Base-by-base conservation (phyloP, 30 jellyfish, hydroid and myxozoan genomes). In the Aurelia sp. region DNA sequence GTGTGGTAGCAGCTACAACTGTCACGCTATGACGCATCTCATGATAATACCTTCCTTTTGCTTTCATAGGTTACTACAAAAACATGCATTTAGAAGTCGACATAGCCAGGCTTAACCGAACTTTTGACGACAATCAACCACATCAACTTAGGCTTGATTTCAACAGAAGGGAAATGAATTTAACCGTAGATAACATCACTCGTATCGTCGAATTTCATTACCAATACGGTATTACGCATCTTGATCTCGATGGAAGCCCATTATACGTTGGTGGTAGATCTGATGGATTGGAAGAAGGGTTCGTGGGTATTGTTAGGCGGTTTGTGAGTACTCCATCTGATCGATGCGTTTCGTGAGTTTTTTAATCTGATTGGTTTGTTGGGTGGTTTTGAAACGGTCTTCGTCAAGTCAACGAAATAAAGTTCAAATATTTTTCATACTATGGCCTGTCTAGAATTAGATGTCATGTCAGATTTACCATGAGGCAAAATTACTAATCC, bases 221-320 rank as follows among this genome's bases (percentile, higher is more conserved):
- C 18, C 99, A 89, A 62, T 97, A 95, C 33, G 97, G 96, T 67
- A 91, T 96, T 13, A 96, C 91, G 44, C 99, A 95, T 74, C 91
- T 95, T 51, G 92, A 95, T 76, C 88, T 95, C 38, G 99, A 95
- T 75, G 99, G 96, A 50, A 90, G 91, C 27, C 92, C 99, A 35
- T 93, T 95, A 61, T 95, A 89, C 71, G 81, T 95, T 74, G 99
- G 99, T 30, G 99, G 97, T 40, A 72, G 97, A 64, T 64, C 79
- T 59, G 97, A 89, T 47, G 97, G 95, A 38, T 75, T 88, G 27
- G 90, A 73, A 19, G 85, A 76, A 16, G 99, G 99, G 7, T 95
- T 95, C 74, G 77, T 95, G 67, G 99, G 99, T 55, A 91, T 97
- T 60, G 78, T 95, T 11, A 85, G 99, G 16, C 75, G 91, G 38